Conservation (phyloP, 2,888 invertebrate genomes). For the Elgonia sp. region DNA sequence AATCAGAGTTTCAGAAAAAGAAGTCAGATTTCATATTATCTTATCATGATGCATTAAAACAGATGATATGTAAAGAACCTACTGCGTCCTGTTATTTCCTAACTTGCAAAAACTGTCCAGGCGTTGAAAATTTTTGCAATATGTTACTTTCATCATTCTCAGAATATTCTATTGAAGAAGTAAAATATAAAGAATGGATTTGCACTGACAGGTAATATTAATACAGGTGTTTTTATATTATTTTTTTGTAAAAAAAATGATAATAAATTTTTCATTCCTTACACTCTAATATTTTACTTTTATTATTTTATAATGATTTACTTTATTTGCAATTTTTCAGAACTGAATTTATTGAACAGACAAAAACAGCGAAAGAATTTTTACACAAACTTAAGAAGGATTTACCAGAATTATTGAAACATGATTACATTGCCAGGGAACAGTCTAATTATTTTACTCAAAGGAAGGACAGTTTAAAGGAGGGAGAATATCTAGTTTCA, state of each 20-base stretch:
- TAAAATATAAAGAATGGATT: not conserved
- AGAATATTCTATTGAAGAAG: not conserved
- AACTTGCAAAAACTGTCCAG: no score
- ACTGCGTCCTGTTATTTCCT: not conserved
- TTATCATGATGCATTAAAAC: conserved; percentile 15
- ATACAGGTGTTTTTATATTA: not conserved
- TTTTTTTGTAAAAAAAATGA: no score
- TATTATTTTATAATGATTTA: not conserved
- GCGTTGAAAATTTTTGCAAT: no score
- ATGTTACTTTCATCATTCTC: not conserved
- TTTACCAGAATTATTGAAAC: not conserved
- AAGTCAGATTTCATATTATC: conserved; percentile 13
- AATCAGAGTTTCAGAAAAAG: conserved; percentile 40
- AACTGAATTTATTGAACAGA: not conserved
- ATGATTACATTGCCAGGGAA: not conserved
- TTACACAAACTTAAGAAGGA: not conserved
- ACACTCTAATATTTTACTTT: not conserved
- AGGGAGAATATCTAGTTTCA: conserved; percentile 2
- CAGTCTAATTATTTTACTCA: not conserved
- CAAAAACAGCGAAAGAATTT: not conserved
- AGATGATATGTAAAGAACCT: conserved; percentile 8
- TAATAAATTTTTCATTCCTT: not conserved
- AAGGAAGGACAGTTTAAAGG: not conserved
- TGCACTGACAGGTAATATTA: not conserved
- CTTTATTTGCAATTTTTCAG: no score